Evolutionary conservation across 2,113 vertebrate species (phyloP).

Genomic region (Madoqua kirkii): DNA sequence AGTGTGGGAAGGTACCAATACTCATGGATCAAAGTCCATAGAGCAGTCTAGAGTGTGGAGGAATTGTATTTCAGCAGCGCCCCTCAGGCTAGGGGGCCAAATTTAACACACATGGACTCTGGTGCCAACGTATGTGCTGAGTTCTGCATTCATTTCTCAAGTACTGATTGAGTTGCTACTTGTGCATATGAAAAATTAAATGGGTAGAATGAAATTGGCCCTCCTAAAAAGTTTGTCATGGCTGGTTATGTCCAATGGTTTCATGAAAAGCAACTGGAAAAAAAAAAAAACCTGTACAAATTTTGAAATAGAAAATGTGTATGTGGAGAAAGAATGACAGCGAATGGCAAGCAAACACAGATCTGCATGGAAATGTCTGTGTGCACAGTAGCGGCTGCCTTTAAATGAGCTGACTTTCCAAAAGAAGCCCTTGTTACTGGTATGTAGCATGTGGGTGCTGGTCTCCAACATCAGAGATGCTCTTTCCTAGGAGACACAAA

Average conservation of each 20-base stretch:
- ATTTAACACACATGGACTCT: background rate
- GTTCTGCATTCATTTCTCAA: background rate
- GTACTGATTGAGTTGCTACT: background rate
- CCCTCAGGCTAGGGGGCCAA: background rate
- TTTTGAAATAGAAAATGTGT: background rate
- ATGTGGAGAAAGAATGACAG: background rate
- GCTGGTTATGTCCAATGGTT: background rate
- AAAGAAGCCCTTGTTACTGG: background rate
- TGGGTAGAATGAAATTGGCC: background rate
- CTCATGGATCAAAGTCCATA: background rate
- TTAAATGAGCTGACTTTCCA: background rate
- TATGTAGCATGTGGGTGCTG: background rate
- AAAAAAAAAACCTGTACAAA: background rate
- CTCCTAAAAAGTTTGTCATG: background rate
- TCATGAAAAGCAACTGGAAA: background rate
- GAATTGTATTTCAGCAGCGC: background rate
- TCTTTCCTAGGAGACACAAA: background rate
- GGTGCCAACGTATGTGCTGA: background rate
- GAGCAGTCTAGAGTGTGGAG: background rate
- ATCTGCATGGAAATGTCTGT: background rate
- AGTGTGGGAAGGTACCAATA: background rate
- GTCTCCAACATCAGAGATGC: background rate
- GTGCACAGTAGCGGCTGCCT: background rate
- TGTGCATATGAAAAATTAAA: background rate
- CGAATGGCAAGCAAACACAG: background rate